Evolutionary conservation across 2,113 vertebrate species (phyloP), one percentile per base, ranked within the genome.

Genomic region (Brachypteracias leptosomus): DNA sequence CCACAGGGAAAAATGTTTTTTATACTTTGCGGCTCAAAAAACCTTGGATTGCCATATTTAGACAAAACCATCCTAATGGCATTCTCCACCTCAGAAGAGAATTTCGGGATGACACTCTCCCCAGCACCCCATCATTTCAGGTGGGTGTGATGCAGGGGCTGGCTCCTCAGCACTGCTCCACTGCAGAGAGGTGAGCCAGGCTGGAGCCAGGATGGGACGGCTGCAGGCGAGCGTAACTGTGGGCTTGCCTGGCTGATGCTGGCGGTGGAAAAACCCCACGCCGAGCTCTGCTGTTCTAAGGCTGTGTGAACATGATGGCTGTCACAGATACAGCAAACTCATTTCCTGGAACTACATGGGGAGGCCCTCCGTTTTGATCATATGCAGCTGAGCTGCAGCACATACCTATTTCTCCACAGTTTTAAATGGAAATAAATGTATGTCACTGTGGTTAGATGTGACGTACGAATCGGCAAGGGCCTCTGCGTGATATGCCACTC

Each of bases 311-410:
- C 96, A 95, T 0, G 61, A 94, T 16, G 90, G 74, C 80, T 96
- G 95, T 61, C 96, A 92, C 90, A 95, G 92, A 97, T 31, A 97
- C 7, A 89, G 88, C 47, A 86, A 96, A 92, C 80, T 93, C 91
- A 96, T 94, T 97, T 97, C 97, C 98, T 97, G 97, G 62, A 95
- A 67, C 94, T n/a, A 65, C 28, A 42, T 11, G 8, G 88, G 84
- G 96, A 91, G 94, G 95, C 92, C 76, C 68, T 3, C 2, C 8
- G 1, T 70, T 90, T 97, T 95, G 85, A 16, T 20, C 13, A 3
- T 3, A 26, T 0, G 54, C 93, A 95, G 95, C 90, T 90, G 87
- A 94, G 87, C 67, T 58, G 40, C 38, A 61, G 92, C 82, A 51
- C 81, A 65, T 26, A 67, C 73, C 16, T 67, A 59, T 93, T 74